Evolutionary conservation across 2,888 invertebrate species (phyloP).

Genomic region (Drosophila colorata): DNA sequence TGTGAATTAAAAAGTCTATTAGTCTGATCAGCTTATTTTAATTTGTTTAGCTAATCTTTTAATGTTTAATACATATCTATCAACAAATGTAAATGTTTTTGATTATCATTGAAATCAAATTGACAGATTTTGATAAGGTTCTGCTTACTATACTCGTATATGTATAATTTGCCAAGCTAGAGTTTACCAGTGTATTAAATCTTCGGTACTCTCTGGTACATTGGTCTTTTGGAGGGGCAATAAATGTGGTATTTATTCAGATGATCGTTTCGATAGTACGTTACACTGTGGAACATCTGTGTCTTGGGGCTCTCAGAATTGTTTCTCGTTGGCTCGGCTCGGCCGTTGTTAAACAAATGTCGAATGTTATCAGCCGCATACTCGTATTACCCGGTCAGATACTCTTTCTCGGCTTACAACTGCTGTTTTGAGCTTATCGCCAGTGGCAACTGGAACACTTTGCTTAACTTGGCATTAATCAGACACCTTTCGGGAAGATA

Average conservation of each 20-base stretch:
- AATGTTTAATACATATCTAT: no score
- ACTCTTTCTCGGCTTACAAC: slow-evolving; percentile 19
- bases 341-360: not conserved
- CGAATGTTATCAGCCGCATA: slow-evolving; percentile 20
- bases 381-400: slow-evolving; percentile 26
- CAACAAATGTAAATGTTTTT: no score
- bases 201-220: no score
- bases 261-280: not conserved
- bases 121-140: not conserved
- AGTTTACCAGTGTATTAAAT: not conserved
- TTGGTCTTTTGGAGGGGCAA: not conserved
- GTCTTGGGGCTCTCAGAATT: not conserved
- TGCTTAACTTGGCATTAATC: slow-evolving; percentile 25
- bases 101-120: not conserved
- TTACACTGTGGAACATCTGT: not conserved
- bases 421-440: slow-evolving; percentile 38
- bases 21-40: no score
- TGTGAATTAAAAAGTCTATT: no score
- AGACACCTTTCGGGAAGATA: slow-evolving; percentile 17
- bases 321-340: not conserved
- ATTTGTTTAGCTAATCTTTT: no score
- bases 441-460: slow-evolving; percentile 6
- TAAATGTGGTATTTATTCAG: slow-evolving; percentile 20
- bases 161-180: no score
- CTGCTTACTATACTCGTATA: no score